A percentile compares a stretch with the other conserved stretches of the same genome.
phyloP scores from a whole-genome alignment of 2,888 invertebrate genomes.

The Drepanosiphum platanoidis region DNA sequence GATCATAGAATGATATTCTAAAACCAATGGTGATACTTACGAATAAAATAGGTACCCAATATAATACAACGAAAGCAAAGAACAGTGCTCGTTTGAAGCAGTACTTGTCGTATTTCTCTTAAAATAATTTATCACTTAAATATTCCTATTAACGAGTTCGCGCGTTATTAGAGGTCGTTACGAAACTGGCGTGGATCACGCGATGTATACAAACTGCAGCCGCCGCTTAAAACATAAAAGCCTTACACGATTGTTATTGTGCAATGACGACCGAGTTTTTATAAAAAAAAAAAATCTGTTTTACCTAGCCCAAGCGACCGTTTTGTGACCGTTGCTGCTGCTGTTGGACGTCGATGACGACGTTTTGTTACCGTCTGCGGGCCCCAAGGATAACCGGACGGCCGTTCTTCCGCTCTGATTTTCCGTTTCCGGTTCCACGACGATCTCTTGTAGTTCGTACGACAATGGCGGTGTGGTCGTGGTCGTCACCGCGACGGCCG shows the following conservation, averaged over 20 bases:
- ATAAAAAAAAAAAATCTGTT: background rate
- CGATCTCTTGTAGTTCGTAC: constrained; percentile 38
- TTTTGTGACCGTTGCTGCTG: constrained; percentile 48
- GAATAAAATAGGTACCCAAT: no score
- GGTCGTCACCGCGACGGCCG: background rate
- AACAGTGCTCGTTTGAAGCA: no score
- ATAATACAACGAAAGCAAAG: no score
- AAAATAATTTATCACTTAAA: no score
- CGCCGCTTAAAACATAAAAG: background rate
- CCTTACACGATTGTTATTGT: background rate
- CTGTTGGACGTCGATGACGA: background rate
- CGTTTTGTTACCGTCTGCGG: background rate
- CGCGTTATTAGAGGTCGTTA: background rate
- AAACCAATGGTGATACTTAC: no score
- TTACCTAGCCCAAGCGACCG: constrained; percentile 59
- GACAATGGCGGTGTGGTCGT: constrained; percentile 36
- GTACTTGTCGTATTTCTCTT: background rate
- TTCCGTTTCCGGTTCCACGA: constrained; percentile 46
- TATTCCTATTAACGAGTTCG: background rate
- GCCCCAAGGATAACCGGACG: background rate
- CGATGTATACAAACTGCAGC: background rate
- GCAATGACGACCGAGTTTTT: background rate
- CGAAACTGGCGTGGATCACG: background rate
- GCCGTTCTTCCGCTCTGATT: constrained; percentile 41
- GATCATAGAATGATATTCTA: no score